Conservation (phyloP, 2,797 vertebrate species). For the Brotula barbata region DNA sequence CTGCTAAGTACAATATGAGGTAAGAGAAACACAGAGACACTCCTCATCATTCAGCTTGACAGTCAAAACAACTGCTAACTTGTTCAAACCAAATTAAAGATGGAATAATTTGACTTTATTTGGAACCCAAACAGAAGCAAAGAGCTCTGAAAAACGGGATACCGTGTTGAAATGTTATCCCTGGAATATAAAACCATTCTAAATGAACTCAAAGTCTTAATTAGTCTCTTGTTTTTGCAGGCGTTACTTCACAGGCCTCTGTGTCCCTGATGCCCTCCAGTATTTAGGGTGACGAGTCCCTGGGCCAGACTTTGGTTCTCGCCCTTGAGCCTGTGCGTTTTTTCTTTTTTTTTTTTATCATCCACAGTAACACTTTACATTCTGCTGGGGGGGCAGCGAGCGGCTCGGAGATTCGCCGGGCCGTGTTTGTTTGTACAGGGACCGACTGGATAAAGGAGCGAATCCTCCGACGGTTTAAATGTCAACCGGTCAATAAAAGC, state of each 20-base stretch:
- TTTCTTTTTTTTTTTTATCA: no score
- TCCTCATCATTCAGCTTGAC: conserved; percentile 48
- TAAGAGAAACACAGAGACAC: conserved; percentile 45
- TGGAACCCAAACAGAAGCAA: conserved; percentile 11
- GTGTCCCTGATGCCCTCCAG: conserved; percentile 33
- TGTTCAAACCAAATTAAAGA: conserved; percentile 23
- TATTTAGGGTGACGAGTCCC: conserved; percentile 50
- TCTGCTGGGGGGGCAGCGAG: conserved; percentile 51
- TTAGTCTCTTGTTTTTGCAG: conserved; percentile 9
- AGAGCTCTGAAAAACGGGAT: background rate
- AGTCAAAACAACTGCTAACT: conserved; percentile 29
- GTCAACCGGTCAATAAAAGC: conserved; percentile 78
- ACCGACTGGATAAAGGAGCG: conserved; percentile 63
- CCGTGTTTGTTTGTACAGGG: conserved; percentile 62
- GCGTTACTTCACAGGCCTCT: conserved; percentile 15
- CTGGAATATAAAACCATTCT: conserved; percentile 6
- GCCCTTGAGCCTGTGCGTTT: conserved; percentile 46
- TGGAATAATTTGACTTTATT: conserved; percentile 18
- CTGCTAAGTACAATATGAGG: conserved; percentile 42
- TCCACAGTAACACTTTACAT: conserved; percentile 50
- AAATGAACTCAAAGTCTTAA: conserved; percentile 5
- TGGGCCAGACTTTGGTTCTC: conserved; percentile 53
- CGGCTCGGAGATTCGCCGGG: conserved; percentile 48
- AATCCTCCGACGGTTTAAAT: conserved; percentile 75
- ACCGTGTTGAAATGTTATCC: background rate